Base-by-base conservation (phyloP, 2,888 invertebrate species). In the Pecten maximus region DNA sequence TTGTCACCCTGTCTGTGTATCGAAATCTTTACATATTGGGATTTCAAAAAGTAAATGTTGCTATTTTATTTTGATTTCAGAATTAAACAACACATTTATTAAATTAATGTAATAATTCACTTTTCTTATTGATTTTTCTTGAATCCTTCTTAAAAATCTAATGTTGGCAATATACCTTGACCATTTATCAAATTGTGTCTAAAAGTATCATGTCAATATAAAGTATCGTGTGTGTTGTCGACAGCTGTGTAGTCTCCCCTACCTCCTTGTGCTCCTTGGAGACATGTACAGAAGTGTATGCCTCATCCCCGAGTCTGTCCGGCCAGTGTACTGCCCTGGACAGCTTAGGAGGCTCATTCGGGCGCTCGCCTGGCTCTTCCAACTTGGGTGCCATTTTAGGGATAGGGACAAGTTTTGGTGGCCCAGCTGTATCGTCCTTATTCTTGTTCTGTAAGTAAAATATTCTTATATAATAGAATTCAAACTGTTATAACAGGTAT, bases 231-330 rank as follows among this genome's bases (percentile, higher is more conserved):
- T n/a, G n/a, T n/a, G n/a, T n/a, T n/a, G n/a, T n/a, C n/a, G n/a
- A 48, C 48, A 48, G 15, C 48, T 48, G 48, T 10, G 19, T n/a
- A 23, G 3, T 23, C 54, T 8, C 3, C 23, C 92, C 87, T 92
- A 96, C 95, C 94, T 95, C 95, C 93, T 96, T 96, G 91, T 96
- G 96, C 89, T 95, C 94, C 89, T 94, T 95, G 90, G 91, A 95
- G 50, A 96, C 95, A 92, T 94, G 94, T 40, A 96, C 94, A 12
- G 95, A 95, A 12, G 95, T 95, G 90, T 94, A 95, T 0, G 95
- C 95, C 87, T 95, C 95, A 88, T 95, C 94, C 28, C 94, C 94
- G 28, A 92, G 91, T 89, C 93, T 91, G 40, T 93, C 93, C 40
- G 94, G 94, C 95, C 95, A 96, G 91, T 95, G 95, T 4, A 96